These are phyloP conservation scores for Aotus griseimembra DNA, from an alignment of 2,797 vertebrate genomes.

Conservation along the genomic window DNA sequence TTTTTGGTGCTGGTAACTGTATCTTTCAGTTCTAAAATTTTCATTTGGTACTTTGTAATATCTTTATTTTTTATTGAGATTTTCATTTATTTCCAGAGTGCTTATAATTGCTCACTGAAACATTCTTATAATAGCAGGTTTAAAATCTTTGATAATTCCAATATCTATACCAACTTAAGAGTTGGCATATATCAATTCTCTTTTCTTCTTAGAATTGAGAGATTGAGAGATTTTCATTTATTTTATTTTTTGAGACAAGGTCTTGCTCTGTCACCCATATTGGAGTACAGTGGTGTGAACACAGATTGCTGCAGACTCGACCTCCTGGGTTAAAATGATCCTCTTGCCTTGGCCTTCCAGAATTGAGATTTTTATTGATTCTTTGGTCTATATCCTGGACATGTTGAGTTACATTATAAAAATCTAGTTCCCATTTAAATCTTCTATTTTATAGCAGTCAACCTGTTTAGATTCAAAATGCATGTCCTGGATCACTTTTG, in stretches of 20 bases:
- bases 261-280: neutral
- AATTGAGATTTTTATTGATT: neutral
- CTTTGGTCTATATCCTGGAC: neutral
- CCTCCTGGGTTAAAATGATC: neutral
- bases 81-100: neutral
- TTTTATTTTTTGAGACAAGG: neutral
- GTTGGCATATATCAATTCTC: neutral
- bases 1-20: neutral
- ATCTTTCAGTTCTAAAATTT: slow-evolving; percentile 30
- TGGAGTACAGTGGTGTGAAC: neutral
- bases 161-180: neutral
- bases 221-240: neutral
- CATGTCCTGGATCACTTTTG: neutral
- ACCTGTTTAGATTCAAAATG: neutral
- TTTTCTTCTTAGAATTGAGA: slow-evolving; percentile 1
- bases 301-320: neutral
- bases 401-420: neutral
- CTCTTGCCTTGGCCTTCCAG: neutral
- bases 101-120: neutral
- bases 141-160: neutral
- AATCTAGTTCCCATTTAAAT: neutral
- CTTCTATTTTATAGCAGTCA: slow-evolving; percentile 18
- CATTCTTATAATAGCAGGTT: neutral
- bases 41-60: neutral
- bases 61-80: neutral